Base-by-base conservation (phyloP, 2,797 vertebrate species). In the Gadopsis bispinosus region DNA sequence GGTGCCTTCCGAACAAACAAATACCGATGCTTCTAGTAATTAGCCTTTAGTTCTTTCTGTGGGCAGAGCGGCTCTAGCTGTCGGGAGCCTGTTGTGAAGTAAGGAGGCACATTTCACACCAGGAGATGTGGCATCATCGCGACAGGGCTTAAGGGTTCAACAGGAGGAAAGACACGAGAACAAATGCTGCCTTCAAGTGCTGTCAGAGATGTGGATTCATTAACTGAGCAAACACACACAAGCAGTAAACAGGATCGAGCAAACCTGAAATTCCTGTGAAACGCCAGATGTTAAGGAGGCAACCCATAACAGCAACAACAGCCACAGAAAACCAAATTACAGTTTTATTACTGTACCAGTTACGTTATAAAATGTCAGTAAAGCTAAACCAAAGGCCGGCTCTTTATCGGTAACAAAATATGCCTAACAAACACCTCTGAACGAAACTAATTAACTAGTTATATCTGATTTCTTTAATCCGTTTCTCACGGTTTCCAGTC, bases 1-100 rank as follows among this genome's bases (percentile, higher is more conserved):
- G 81, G 82, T 69, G 80, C n/a, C 91, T 83, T 77, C 53, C 5
- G 0, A 68, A 68, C 56, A 81, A 85, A 83, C 75, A 77, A 75
- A 88, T 64, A 80, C 62, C 74, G 11, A 29, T 55, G 65, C 64
- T 12, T 41, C 41, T 17, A 22, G 77, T 63, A 81, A 85, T 66
- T 33, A 85, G 48, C 71, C 50, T 7, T 0, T 37, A 83, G 80
- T 77, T 77, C 76, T 64, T 45, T 74, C 37, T 54, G 74, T 50
- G 54, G 53, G 71, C 75, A 72, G 74, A 79, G 47, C 76, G 17
- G 29, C 29, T 63, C 12, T 5, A 39, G 35, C 29, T 68, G 55
- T 47, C 19, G 35, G 72, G 17, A 79, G 73, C 26, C 41, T 0
- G 61, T 8, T 8, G 67, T 69, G 63, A 63, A 53, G 72, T 20